phyloP scores from a whole-genome alignment of 30 jellyfish, hydroid and myxozoan species.

The Rhopilema esculentum region DNA sequence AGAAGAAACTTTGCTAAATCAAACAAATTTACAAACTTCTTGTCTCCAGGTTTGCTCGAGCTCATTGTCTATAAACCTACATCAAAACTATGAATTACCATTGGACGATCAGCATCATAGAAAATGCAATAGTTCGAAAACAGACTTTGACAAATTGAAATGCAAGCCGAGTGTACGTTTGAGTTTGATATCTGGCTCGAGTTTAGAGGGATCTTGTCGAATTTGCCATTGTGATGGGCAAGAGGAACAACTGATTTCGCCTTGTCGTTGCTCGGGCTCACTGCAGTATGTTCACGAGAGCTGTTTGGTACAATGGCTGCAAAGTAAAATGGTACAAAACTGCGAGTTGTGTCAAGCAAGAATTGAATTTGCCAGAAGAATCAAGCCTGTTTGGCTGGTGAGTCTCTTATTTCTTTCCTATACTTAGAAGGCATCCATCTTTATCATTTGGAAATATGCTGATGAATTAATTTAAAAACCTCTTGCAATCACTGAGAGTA shows the following conservation, averaged over 20 bases:
- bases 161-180: conserved; percentile 5
- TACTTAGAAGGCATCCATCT: not conserved
- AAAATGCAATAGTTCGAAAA: not conserved
- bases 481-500: too few relatives aligned
- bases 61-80: not conserved
- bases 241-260: conserved; percentile 72
- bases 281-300: conserved; percentile 78
- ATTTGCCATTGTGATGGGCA: conserved; percentile 75
- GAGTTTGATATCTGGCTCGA: conserved; percentile 6
- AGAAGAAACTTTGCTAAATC: not conserved
- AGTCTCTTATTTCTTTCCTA: not conserved
- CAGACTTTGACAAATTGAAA: not conserved
- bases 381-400: conserved; percentile 67
- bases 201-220: conserved; percentile 46
- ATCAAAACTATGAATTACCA: not conserved
- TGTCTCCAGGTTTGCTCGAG: not conserved
- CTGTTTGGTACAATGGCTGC: conserved; percentile 78
- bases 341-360: conserved; percentile 68
- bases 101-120: not conserved
- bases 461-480: too few relatives aligned
- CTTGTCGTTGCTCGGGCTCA: conserved; percentile 78
- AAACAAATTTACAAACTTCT: not conserved
- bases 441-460: not conserved
- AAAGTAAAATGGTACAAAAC: conserved; percentile 53
- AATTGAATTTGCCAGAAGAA: conserved; percentile 43